Conservation (phyloP, 2,113 vertebrate species). For the Polyodon spathula region DNA sequence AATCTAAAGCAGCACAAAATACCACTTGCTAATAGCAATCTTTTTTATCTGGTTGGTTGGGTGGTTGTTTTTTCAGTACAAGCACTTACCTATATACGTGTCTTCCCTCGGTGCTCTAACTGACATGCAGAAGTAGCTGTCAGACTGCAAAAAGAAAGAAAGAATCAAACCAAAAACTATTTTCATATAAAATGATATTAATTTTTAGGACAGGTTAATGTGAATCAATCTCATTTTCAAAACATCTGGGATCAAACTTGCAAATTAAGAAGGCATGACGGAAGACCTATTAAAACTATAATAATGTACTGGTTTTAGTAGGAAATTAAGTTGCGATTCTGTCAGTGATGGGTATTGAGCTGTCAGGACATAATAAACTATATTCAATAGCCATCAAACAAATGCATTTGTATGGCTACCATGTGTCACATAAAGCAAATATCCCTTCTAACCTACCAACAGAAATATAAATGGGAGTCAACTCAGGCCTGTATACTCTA, state of each 20-base stretch:
- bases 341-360: too few species aligned
- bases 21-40: slow-evolving; percentile 16
- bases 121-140: slow-evolving; percentile 86
- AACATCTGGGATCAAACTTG: slow-evolving; percentile 7
- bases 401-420: slow-evolving; percentile 7
- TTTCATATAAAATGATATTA: too few species aligned
- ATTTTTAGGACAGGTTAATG: too few species aligned
- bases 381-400: neutral
- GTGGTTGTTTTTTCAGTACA: too few species aligned
- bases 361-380: neutral
- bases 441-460: neutral
- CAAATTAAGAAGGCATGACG: neutral
- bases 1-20: too few species aligned
- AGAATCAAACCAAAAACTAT: slow-evolving; percentile 16
- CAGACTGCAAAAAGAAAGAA: slow-evolving; percentile 65
- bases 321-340: too few species aligned
- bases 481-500: neutral
- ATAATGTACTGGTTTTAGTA: too few species aligned
- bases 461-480: slow-evolving; percentile 1
- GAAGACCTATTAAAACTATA: neutral
- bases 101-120: slow-evolving; percentile 69
- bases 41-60: too few species aligned
- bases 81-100: slow-evolving; percentile 83
- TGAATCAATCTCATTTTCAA: too few species aligned
- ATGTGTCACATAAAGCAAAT: slow-evolving; percentile 9